Percentiles rank a stretch among this genome's conserved stretches.
phyloP scores from a whole-genome alignment of 2,797 vertebrate genomes.

The Microctenopoma lineatum region DNA sequence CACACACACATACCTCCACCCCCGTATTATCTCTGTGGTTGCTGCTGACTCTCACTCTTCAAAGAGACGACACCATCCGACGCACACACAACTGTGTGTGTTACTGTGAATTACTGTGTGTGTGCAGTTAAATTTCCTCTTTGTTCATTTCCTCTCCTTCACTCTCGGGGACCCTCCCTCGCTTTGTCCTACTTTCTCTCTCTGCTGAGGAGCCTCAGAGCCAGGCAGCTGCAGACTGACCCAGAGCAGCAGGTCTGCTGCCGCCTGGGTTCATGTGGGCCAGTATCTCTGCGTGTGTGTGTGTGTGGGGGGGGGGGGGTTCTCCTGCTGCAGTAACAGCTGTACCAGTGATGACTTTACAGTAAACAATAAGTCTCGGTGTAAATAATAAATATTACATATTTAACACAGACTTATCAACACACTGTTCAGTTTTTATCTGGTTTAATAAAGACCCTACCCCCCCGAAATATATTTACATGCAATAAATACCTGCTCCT shows the following conservation, averaged over 20 bases:
- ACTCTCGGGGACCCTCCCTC: constrained; percentile 35
- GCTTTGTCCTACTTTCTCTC: constrained; percentile 55
- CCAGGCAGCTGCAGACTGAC: constrained; percentile 14
- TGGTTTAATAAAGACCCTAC: too few species aligned
- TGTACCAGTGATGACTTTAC: too few species aligned
- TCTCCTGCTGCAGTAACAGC: too few species aligned
- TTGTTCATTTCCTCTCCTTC: constrained; percentile 51
- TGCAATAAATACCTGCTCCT: too few species aligned
- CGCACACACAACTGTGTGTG: constrained; percentile 18
- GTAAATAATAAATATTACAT: too few species aligned
- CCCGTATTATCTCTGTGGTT: constrained; percentile 55
- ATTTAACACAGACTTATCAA: too few species aligned
- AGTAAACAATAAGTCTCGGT: too few species aligned
- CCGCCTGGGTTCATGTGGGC: too few species aligned
- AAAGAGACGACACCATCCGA: constrained; percentile 52
- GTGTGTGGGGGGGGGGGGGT: not conserved
- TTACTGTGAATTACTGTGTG: constrained; percentile 7
- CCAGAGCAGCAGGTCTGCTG: constrained; percentile 1
- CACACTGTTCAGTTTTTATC: too few species aligned
- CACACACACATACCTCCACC: too few species aligned
- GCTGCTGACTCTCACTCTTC: constrained; percentile 62
- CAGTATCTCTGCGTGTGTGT: not conserved
- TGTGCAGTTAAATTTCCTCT: constrained; percentile 44
- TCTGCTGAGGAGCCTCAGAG: constrained; percentile 18
- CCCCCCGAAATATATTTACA: too few species aligned